phyloP scores from a whole-genome alignment of 2,113 vertebrate genomes.

The Mesoclemmys tuberculata region DNA sequence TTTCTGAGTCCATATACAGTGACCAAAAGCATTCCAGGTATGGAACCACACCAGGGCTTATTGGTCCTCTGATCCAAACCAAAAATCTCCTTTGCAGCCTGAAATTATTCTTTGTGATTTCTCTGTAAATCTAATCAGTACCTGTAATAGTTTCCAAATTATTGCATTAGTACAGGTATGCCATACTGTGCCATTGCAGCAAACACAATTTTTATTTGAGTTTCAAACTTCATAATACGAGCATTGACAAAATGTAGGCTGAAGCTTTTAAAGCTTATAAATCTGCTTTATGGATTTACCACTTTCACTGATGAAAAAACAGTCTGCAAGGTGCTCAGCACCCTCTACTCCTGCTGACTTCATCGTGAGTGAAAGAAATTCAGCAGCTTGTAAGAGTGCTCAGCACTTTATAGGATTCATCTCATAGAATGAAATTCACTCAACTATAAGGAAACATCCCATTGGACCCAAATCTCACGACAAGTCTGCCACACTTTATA shows the following conservation, averaged over 20 bases:
- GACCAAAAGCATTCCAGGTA: neutral
- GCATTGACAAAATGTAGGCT: neutral
- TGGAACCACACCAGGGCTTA: neutral
- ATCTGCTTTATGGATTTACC: neutral
- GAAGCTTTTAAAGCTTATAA: neutral
- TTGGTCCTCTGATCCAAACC: neutral
- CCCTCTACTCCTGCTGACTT: neutral
- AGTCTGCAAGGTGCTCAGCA: neutral
- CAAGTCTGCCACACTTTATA: neutral
- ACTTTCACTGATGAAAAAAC: neutral
- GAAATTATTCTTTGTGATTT: neutral
- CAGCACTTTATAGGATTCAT: neutral
- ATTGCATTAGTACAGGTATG: neutral
- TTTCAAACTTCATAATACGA: neutral
- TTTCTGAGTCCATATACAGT: neutral
- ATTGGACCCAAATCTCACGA: neutral
- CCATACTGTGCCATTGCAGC: neutral
- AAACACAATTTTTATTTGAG: neutral
- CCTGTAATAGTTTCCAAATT: neutral
- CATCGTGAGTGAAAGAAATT: neutral
- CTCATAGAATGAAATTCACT: neutral
- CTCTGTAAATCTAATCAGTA: neutral
- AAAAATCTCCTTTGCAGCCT: neutral
- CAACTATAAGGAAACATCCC: neutral
- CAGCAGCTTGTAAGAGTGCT: neutral